A percentile compares a stretch with the other conserved stretches of the same genome.
Conservation (phyloP, 2,888 invertebrate genomes). For the Dromius quadrimaculatus region DNA sequence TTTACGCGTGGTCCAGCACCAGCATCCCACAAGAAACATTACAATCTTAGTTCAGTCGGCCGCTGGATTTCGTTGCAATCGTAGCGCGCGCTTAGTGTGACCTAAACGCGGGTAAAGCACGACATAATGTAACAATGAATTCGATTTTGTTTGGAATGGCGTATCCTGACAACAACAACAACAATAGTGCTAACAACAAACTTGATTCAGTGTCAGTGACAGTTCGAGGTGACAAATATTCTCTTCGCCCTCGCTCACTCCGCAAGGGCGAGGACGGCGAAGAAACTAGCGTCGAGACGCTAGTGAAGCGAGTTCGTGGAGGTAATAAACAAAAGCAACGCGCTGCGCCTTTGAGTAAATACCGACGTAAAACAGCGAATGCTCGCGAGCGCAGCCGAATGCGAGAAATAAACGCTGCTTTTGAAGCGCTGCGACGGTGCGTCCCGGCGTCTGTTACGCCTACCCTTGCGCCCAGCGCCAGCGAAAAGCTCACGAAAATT, state of each 20-base stretch:
- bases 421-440: slow-evolving; percentile 83
- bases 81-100: too few species aligned
- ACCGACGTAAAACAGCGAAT: slow-evolving; percentile 90
- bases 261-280: slow-evolving; percentile 58
- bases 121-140: background rate
- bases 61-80: background rate
- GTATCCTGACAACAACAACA: slow-evolving; percentile 65
- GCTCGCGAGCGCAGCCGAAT: slow-evolving; percentile 88
- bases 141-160: slow-evolving; percentile 2
- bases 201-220: slow-evolving; percentile 52
- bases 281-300: background rate
- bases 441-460: slow-evolving; percentile 72
- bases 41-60: background rate
- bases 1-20: slow-evolving; percentile 4
- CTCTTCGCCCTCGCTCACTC: slow-evolving; percentile 75
- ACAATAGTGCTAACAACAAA: slow-evolving; percentile 59
- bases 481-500: slow-evolving; percentile 90
- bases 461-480: slow-evolving; percentile 67
- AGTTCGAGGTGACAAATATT: slow-evolving; percentile 72
- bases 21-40: background rate
- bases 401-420: slow-evolving; percentile 91
- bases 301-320: too few species aligned
- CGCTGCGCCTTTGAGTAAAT: slow-evolving; percentile 87
- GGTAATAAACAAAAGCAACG: slow-evolving; percentile 74
- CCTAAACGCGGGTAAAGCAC: too few species aligned